Base-by-base conservation (phyloP, 2,888 invertebrate genomes). In the Sesia apiformis region DNA sequence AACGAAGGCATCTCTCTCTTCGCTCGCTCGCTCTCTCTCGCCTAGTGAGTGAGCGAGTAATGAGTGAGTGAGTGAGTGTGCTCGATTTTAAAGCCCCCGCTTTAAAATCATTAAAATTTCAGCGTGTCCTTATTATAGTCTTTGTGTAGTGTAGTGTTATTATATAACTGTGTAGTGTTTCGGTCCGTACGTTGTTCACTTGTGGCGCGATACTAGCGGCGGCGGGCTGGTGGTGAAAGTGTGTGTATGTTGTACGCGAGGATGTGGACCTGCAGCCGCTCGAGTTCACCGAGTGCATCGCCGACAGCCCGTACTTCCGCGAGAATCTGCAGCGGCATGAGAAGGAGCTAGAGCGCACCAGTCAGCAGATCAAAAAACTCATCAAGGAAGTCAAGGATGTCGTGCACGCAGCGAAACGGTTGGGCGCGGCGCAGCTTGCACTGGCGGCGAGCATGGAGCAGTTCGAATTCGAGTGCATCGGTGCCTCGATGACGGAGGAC, bases 331-430 rank as follows among this genome's bases (percentile, higher is more conserved):
- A 97, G 89, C 94, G 96, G 70, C 99, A 99, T 86, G 99, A 99
- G 89, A 96, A 96, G 82, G 98, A 98, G 90, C 92, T 99, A 76
- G 98, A 98, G 74, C 95, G 95, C 79, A 98, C 98, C 67, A 98
- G 97, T 90, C 96, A 97, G 81, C 97, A 97, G 88, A 98, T 99
- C 85, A 99, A 99, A 90, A 93, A 95, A 63, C 94, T 99, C 76
- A 96, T 98, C 81, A 97, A 96, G 84, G 98, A 98, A 92, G 97
- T 98, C 72, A 97, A 98, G 90, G 98, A 98, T 91, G 92, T 99
- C 72, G 93, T 98, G 70, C 92, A 93, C 77, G 97, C 98, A 57
- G 97, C 98, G 54, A 96, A 94, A 93, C 94, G 98, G 67, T 91
- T 99, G 77, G 97, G 98, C 64, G 92, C 94, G 78, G 97, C 98